Conservation (phyloP, 2,113 vertebrate genomes). For the Limanda limanda region DNA sequence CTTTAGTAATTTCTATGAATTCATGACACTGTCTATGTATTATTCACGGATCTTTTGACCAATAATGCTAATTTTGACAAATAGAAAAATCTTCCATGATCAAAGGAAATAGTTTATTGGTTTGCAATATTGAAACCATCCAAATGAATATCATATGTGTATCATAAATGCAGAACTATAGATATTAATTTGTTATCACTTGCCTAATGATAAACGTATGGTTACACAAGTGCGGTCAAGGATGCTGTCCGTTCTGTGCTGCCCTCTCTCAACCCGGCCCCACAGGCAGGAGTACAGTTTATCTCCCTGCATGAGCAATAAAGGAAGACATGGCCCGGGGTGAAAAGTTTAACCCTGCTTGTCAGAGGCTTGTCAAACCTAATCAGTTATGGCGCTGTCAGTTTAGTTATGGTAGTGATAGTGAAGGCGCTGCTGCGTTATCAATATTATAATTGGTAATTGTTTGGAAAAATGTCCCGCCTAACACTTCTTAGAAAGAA, state of each 20-base stretch:
- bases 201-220: neutral
- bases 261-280: neutral
- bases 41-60: too few species aligned
- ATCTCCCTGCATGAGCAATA: conserved; percentile 48
- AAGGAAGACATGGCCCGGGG: conserved; percentile 50
- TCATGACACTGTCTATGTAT: too few species aligned
- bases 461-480: conserved; percentile 23
- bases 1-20: too few species aligned
- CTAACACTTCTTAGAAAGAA: conserved; percentile 29
- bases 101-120: neutral
- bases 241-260: neutral
- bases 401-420: conserved; percentile 42
- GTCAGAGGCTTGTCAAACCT: conserved; percentile 34
- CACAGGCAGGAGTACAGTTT: conserved; percentile 4
- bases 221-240: neutral
- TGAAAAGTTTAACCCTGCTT: conserved; percentile 66
- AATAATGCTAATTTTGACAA: neutral
- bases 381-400: conserved; percentile 55
- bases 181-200: neutral
- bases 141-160: neutral
- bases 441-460: conserved; percentile 58
- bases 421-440: conserved; percentile 24
- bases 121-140: neutral
- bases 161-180: neutral
- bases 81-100: neutral